Evolutionary conservation across 2,113 vertebrate species (phyloP).

Genomic region (Ellobius talpinus): DNA sequence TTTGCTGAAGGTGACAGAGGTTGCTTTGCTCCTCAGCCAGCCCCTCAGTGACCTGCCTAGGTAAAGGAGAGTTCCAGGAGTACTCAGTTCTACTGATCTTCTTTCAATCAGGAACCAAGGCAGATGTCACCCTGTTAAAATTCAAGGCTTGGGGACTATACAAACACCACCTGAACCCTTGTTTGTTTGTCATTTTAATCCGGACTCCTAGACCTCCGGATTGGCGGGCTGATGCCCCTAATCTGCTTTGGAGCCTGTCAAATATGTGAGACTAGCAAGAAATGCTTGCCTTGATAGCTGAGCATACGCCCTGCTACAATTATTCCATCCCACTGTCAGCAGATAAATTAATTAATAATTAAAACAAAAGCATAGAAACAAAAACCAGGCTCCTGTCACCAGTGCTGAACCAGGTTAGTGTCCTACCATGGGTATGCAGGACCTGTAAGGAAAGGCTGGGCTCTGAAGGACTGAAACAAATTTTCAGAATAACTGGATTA

Average conservation of each 20-base stretch:
- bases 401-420: not conserved
- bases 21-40: conserved; percentile 25
- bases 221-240: not conserved
- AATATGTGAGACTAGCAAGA: not conserved
- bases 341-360: not conserved
- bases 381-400: not conserved
- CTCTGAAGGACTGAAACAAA: not conserved
- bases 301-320: not conserved
- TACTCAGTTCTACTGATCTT: conserved; percentile 45
- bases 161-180: not conserved
- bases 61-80: conserved; percentile 62
- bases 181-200: conserved; percentile 20
- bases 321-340: not conserved
- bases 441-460: not conserved
- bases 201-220: not conserved
- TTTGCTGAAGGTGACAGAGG: conserved; percentile 54
- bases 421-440: not conserved
- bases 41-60: conserved; percentile 13
- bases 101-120: conserved; percentile 59
- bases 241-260: not conserved
- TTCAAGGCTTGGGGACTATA: not conserved
- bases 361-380: not conserved
- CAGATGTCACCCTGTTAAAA: not conserved
- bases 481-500: conserved; percentile 31
- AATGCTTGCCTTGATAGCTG: not conserved